Percentiles rank a stretch among this genome's conserved stretches.
These are phyloP conservation scores for Neopelma chrysocephalum DNA, from an alignment of 2,797 vertebrate genomes.

Conservation along the genomic window DNA sequence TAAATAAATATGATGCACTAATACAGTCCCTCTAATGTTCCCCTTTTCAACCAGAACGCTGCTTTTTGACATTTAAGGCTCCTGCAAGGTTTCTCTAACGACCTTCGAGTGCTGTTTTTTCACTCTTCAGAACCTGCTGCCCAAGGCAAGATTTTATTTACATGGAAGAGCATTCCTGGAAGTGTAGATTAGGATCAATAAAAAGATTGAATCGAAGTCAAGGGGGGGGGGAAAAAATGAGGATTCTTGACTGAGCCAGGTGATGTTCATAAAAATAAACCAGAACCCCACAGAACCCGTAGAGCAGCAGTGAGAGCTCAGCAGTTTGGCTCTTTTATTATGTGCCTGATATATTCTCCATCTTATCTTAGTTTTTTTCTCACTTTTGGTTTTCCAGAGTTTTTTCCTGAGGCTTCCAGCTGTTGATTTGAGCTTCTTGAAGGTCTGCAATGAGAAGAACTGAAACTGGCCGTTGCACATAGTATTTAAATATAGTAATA, in stretches of 20 bases:
- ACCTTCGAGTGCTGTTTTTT: background rate
- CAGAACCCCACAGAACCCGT: background rate
- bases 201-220: background rate
- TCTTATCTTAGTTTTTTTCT: background rate
- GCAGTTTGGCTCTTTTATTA: background rate
- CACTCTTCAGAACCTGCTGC: background rate
- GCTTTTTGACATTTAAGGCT: background rate
- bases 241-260: background rate
- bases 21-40: background rate
- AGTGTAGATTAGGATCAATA: background rate
- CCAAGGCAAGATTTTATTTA: background rate
- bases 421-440: background rate
- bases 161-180: background rate
- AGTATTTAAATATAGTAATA: background rate
- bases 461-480: background rate
- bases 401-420: background rate
- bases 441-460: background rate
- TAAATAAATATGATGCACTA: background rate
- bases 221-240: background rate
- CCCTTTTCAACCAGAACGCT: background rate
- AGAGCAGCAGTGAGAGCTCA: background rate
- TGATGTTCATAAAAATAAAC: background rate
- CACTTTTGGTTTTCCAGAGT: background rate
- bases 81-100: background rate
- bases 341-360: rapidly evolving